Base-by-base conservation (phyloP, 2,797 vertebrate species). In the Rhyacichthys aspro region DNA sequence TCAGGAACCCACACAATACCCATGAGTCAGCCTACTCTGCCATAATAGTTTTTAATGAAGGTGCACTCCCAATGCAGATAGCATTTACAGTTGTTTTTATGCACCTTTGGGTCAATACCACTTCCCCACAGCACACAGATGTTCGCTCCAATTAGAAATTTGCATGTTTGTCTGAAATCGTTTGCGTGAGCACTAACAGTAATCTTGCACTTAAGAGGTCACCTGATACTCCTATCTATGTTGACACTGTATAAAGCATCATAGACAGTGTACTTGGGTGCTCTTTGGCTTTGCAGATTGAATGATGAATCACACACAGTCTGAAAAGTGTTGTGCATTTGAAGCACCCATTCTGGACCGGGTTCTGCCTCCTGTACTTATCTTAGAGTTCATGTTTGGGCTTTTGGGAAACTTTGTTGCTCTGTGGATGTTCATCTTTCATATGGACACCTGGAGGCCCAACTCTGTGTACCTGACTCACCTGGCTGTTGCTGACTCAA, bases 391-490 rank as follows among this genome's bases (percentile, higher is more conserved):
- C 74, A 74, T 93, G 49, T 85, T 93, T 0, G 93, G 93, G 0
- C 73, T 94, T 48, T 39, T 86, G 37, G 93, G 92, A 45, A 94
- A 94, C 66, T 3, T 80, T 0, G 32, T 93, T 1, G 91, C 89
- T 1, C 74, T 94, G 62, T 89, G 86, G 64, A 94, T 93, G 91
- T 93, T 93, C 44, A 46, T 86, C 67, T 90, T 88, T 19, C 85
- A 93, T 67, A 84, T 88, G 77, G 92, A 93, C 50, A 55, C 48
- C 0, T 94, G 93, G 93, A 93, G 90, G 61, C 91, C 91, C 63
- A 93, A 87, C 62, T 63, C 91, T 0, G 79, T 94, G 39, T 94
- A 93, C 77, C 88, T 93, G 28, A 83, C 91, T 2, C 91, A 93
- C 62, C 80, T 94, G 63, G 91, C 93, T 0, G 76, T 93, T 0